Conservation (phyloP, 2,888 invertebrate species). For the Euplagia quadripunctaria region DNA sequence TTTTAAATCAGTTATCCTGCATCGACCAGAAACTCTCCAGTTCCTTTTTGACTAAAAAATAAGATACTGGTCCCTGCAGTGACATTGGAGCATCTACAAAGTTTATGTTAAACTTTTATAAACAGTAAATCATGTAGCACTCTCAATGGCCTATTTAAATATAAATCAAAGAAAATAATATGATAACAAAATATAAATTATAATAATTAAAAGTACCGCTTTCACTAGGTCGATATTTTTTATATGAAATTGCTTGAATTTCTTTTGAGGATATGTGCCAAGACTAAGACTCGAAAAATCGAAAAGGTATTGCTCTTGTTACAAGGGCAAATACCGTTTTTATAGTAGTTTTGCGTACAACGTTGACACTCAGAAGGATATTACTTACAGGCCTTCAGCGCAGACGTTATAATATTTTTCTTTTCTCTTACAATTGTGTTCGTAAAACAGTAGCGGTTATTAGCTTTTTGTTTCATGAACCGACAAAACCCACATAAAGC, state of each 20-base stretch:
- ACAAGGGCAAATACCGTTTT: background rate
- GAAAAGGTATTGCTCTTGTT: conserved; percentile 1
- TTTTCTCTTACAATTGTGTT: background rate
- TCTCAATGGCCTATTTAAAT: no score
- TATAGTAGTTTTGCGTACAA: conserved; percentile 11
- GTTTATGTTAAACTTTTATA: no score
- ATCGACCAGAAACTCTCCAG: no score
- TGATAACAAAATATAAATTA: no score
- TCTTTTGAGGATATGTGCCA: background rate
- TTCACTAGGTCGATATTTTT: background rate
- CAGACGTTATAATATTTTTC: background rate
- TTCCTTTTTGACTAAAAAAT: no score
- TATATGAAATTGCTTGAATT: conserved; percentile 1
- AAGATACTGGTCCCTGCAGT: no score
- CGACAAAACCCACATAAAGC: background rate
- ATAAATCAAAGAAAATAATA: no score
- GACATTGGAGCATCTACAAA: no score
- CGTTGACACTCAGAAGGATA: conserved; percentile 1
- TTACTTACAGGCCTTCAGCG: conserved; percentile 5
- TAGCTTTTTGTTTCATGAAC: background rate
- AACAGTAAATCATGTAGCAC: no score
- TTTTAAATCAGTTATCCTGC: no score
- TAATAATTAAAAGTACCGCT: background rate
- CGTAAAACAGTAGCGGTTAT: background rate
- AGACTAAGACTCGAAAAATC: background rate